A percentile compares a stretch with the other conserved stretches of the same genome.
phyloP scores from a whole-genome alignment of 2,113 vertebrate genomes.

The Nerophis lumbriciformis region DNA sequence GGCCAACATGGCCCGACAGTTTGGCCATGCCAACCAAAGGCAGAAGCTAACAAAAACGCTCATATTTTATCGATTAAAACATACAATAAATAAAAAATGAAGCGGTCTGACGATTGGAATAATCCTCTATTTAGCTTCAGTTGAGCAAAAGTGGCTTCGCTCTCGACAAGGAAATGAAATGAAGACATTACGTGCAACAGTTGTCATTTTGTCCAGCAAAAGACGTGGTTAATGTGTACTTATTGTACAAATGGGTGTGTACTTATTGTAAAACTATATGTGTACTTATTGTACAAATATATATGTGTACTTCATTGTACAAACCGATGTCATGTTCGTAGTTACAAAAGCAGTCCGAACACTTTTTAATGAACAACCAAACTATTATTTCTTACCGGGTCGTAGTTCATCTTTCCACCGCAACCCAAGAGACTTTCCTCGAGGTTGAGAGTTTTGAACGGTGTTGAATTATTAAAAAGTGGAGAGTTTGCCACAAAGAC shows the following conservation, averaged over 20 bases:
- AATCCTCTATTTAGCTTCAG: neutral
- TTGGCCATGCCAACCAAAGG: no score
- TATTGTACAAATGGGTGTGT: no score
- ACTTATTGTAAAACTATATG: no score
- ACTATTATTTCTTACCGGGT: constrained; percentile 52
- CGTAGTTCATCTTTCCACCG: constrained; percentile 48
- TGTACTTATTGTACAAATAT: no score
- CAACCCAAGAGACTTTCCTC: neutral
- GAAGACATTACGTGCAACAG: neutral
- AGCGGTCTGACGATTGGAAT: no score
- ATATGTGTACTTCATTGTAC: no score
- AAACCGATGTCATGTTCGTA: neutral
- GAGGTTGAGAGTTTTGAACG: neutral
- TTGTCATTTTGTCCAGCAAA: neutral
- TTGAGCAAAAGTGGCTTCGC: neutral
- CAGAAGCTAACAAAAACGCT: no score
- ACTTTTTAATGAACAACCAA: neutral
- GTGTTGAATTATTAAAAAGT: constrained; percentile 5
- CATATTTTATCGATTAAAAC: no score
- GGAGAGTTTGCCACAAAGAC: constrained; percentile 1
- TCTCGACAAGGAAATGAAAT: neutral
- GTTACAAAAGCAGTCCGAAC: neutral
- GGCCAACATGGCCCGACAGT: no score
- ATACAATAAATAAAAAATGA: no score
- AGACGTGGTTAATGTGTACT: no score